phyloP scores from a whole-genome alignment of 2,113 vertebrate species.

The Carollia perspicillata region DNA sequence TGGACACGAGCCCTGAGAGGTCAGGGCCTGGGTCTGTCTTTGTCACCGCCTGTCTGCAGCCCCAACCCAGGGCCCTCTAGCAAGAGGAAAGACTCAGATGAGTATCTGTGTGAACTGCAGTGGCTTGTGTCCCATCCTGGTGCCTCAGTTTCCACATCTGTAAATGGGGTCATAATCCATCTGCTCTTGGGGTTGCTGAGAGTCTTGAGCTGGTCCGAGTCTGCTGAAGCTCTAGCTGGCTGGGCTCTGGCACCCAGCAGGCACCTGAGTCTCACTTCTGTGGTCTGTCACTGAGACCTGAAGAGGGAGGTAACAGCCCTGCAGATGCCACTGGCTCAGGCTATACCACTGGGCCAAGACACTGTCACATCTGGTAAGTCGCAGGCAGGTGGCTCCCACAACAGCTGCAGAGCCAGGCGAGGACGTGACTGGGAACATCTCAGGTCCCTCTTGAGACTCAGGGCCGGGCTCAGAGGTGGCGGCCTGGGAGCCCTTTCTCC shows the following conservation, averaged over 20 bases:
- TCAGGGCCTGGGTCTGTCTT: background rate
- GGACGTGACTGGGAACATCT: background rate
- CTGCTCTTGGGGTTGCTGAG: background rate
- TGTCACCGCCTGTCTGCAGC: too few relatives aligned
- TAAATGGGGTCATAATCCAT: background rate
- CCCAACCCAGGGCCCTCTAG: background rate
- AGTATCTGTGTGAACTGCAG: background rate
- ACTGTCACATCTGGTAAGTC: background rate
- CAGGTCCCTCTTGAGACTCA: background rate
- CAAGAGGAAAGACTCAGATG: too few relatives aligned
- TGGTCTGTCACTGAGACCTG: background rate
- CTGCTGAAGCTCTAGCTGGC: background rate
- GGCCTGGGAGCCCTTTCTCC: background rate
- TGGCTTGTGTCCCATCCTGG: background rate
- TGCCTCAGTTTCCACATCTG: background rate
- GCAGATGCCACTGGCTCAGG: background rate
- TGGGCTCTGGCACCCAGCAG: background rate
- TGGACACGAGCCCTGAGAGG: background rate
- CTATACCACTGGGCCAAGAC: background rate
- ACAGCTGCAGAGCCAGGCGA: background rate
- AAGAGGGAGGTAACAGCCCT: background rate
- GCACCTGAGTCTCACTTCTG: background rate
- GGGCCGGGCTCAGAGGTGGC: background rate
- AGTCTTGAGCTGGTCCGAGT: background rate
- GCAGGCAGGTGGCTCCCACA: background rate